Conservation (phyloP, 2,888 invertebrate species). For the Harpagoxenus sublaevis region DNA sequence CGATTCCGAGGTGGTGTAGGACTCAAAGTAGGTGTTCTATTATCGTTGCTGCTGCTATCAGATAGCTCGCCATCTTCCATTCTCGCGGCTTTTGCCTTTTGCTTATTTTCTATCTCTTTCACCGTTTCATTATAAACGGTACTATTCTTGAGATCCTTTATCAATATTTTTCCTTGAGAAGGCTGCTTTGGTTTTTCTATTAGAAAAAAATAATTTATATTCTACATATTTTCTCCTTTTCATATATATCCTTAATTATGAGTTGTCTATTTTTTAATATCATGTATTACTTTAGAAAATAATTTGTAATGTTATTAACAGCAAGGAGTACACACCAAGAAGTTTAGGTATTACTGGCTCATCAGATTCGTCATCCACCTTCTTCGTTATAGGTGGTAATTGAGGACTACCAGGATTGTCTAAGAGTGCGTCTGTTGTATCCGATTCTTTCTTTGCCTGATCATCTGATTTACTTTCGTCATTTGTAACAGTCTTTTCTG, state of each 20-base stretch:
- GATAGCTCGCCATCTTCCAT: slow-evolving; percentile 90
- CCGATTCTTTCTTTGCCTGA: slow-evolving; percentile 38
- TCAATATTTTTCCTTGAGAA: slow-evolving; percentile 88
- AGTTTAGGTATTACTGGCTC: slow-evolving; percentile 81
- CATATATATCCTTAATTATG: not conserved
- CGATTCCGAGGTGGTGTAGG: slow-evolving; percentile 76
- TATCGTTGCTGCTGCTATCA: slow-evolving; percentile 80
- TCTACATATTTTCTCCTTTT: not conserved
- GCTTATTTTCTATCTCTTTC: slow-evolving; percentile 89
- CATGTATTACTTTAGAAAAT: not conserved
- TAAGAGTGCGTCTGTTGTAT: not conserved
- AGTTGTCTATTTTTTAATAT: not conserved
- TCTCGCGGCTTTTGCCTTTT: slow-evolving; percentile 88
- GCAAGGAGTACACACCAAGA: slow-evolving; percentile 76
- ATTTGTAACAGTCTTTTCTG: slow-evolving; percentile 9
- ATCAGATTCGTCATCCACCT: slow-evolving; percentile 86
- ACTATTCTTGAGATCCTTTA: slow-evolving; percentile 91
- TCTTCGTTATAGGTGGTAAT: slow-evolving; percentile 83
- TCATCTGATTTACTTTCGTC: slow-evolving; percentile 33
- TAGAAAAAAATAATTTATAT: slow-evolving; percentile 10
- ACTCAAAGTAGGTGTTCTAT: slow-evolving; percentile 83
- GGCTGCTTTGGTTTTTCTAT: slow-evolving; percentile 84
- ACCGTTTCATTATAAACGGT: slow-evolving; percentile 90
- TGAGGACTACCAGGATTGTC: slow-evolving; percentile 71
- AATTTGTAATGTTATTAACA: slow-evolving; percentile 6